These are phyloP conservation scores for Yponomeuta sedellus DNA, from an alignment of 2,888 invertebrate species.

Conservation along the genomic window DNA sequence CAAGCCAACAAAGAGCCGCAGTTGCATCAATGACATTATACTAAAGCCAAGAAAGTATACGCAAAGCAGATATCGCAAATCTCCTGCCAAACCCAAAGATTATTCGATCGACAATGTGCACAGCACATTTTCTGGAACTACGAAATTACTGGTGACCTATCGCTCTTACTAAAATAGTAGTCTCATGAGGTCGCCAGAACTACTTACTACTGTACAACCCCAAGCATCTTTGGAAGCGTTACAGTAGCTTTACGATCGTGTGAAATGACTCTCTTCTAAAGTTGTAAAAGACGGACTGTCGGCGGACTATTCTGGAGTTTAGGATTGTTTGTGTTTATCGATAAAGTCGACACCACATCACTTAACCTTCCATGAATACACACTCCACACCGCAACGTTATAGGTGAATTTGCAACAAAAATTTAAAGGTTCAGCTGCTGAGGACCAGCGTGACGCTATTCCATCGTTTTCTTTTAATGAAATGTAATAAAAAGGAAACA, in stretches of 20 bases:
- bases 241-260: background rate
- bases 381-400: no score
- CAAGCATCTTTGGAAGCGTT: background rate
- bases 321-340: background rate
- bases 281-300: background rate
- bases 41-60: no score
- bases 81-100: background rate
- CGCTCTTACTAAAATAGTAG: background rate
- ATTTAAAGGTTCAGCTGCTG: no score
- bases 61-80: background rate
- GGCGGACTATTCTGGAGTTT: background rate
- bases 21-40: no score
- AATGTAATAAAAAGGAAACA: no score
- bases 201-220: background rate
- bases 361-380: background rate
- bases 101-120: background rate
- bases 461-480: no score
- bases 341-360: background rate
- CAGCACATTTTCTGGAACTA: background rate
- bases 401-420: no score
- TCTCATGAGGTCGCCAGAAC: background rate
- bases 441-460: no score
- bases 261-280: background rate
- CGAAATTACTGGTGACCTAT: background rate
- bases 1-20: no score